Evolutionary conservation across 1,140 invertebrate genomes (phyloP), one percentile per base, ranked within the genome.

Genomic region (Anagrus nilaparvatae): DNA sequence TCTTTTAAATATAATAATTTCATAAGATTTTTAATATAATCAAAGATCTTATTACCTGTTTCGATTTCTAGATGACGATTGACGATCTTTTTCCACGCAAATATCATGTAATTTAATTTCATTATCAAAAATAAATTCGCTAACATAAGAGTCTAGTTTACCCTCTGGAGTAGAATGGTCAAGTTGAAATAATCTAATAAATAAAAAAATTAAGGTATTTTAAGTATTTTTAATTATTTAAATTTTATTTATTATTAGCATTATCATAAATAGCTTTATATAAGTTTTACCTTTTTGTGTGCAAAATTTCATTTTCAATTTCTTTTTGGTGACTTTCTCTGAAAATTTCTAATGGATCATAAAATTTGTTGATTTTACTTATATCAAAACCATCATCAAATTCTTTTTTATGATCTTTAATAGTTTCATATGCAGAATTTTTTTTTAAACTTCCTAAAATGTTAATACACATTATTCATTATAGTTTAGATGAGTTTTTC

Each of bases 311-410:
- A n/a, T n/a, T n/a, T n/a, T n/a, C n/a, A n/a, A n/a, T n/a, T n/a
- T n/a, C n/a, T n/a, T n/a, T n/a, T n/a, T 51, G 37, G 28, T 60
- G 59, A 35, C 59, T 65, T 33, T 63, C 58, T 12, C 64, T 46
- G 23, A 65, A 46, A 8, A 63, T 55, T 24, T 63, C 63, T 44
- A 65, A 50, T 10, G 61, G 54, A 47, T 69, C 59, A 24, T 69
- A 67, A 2, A 49, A 19, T n/a, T 55, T 57, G 4, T 65, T 49
- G 23, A 43, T 41, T 41, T 52, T 52, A 20, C 50, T 43, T 31
- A 46, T 55, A 5, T 61, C 63, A 12, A 50, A 34, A 23, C 36
- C 49, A 17, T 53, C 53, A 5, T 59, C 55, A 13, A 58, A 58
- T 56, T 40, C 55, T 55, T 43, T 53, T 55, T 13, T 38, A 37